Base-by-base conservation (phyloP, 2,888 invertebrate genomes). In the Gryllus longicercus region DNA sequence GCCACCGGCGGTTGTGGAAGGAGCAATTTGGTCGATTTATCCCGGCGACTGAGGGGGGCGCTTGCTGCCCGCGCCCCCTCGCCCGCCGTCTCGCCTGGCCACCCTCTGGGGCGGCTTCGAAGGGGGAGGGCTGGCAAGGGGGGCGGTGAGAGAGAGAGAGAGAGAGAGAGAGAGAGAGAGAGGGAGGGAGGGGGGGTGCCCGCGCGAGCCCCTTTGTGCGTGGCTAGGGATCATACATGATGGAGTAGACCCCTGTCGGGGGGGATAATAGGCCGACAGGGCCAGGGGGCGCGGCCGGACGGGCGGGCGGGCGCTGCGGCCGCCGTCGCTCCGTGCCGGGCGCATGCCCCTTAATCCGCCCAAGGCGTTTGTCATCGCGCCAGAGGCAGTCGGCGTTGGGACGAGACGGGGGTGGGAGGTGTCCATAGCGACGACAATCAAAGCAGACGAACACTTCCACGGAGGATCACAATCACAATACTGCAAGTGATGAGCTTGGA, bases 171-270 rank as follows among this genome's bases (percentile, higher is more conserved):
- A 2, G 3, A 51, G 51, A 18, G 51, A 51, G 51, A 63, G 63
- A 2, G 63, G 2, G 63, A 63, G 63, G 4, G 63, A 63, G 63
- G 10, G 63, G 4, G 18, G 63, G 63, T 4, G 63, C 16, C 63
- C 16, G 16, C 63, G 63, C 18, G 16, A 63, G 63, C 63, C 63
- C 38, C 63, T 63, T 63, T 63, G 63, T 63, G 63, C 63, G 63
- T 63, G 63, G 63, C 63, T 63, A 63, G 18, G 63, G 63, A 63
- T 63, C 63, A 63, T 63, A 63, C 63, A 63, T 63, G 63, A 63
- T 63, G 63, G 63, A 63, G 63, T 63, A 63, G 63, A 63, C 63
- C 18, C 63, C 63, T 63, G 63, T 63, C 63, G 63, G 63, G 63
- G 38, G 63, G 63, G 63, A 63, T 63, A 63, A 63, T 63, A 63